Evolutionary conservation across 2,888 invertebrate genomes (phyloP).

Genomic region (Ophonus ardosiacus): DNA sequence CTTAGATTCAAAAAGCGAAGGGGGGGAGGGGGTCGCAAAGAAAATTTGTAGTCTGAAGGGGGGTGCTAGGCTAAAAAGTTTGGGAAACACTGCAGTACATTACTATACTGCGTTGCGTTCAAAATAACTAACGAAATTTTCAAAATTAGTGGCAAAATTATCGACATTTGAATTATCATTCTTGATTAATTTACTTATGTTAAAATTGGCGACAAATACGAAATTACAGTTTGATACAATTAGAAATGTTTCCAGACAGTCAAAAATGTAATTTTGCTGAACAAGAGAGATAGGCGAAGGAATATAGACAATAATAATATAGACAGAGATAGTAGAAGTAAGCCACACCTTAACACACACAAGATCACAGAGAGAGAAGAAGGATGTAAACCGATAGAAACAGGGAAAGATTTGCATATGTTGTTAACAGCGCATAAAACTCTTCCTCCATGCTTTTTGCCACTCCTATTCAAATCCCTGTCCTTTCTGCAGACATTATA

Average conservation of each 20-base stretch:
- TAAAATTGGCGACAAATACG: background rate
- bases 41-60: too few species aligned
- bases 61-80: too few species aligned
- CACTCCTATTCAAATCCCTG: background rate
- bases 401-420: background rate
- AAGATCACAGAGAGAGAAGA: background rate
- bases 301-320: background rate
- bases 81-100: too few species aligned
- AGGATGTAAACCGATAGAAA: background rate
- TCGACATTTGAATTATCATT: too few species aligned
- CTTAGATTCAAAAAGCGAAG: too few species aligned
- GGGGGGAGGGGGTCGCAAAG: too few species aligned
- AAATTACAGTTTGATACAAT: background rate
- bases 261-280: background rate
- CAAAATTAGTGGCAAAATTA: too few species aligned
- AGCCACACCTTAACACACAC: background rate
- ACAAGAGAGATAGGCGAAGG: too few species aligned
- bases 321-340: background rate
- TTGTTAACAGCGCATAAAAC: slow-evolving; percentile 2
- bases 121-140: too few species aligned
- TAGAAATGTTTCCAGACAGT: background rate
- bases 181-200: too few species aligned
- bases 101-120: too few species aligned
- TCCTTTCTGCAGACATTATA: too few species aligned
- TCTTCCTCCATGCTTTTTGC: background rate